Evolutionary conservation across 1,140 invertebrate genomes (phyloP), one percentile per base, ranked within the genome.

Genomic region (Drosophila punjabiensis): DNA sequence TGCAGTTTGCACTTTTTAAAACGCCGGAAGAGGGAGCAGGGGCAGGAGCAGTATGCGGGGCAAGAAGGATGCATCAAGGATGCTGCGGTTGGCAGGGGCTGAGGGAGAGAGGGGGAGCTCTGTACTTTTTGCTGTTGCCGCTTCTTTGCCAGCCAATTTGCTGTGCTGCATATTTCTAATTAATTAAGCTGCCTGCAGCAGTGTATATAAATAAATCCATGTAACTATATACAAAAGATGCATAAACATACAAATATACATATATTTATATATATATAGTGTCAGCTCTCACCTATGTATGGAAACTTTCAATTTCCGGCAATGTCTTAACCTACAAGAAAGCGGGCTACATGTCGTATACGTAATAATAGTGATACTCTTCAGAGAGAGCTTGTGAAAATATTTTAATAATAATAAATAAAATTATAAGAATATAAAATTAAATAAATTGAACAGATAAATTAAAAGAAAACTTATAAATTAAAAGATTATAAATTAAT

Each of bases 1-100:
- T 89, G 85, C 67, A 84, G 66, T 71, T 58, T 76, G 85, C 74
- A 84, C 65, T 89, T 88, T 83, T 79, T 79, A 88, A 87, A 80
- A 75, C 67, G 73, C 77, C 73, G 81, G 68, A 79, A 71, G 24
- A 24, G 24, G 24, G n/a, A n/a, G n/a, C n/a, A 74, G 28, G 73
- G 28, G 28, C 11, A 24, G 18, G 32, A 20, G 47, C 56, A 43
- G 61, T 37, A 16, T 45, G 18, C 7, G 37, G 11, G 30, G 41
- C 30, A 28, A 30, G 35, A 67, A 67, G 48, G 68, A 68, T 53
- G 45, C 39, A 68, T 68, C 64, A 68, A 71, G 63, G 63, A 71
- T 71, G 68, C 32, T 67, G 68, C 11, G 68, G 68, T 55, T 45
- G 35, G 7, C 47, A 50, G 18, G 20, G 1, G 43, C 24, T 24